Base-by-base conservation (phyloP, 1,140 invertebrate species). In the Dreissena polymorpha region DNA sequence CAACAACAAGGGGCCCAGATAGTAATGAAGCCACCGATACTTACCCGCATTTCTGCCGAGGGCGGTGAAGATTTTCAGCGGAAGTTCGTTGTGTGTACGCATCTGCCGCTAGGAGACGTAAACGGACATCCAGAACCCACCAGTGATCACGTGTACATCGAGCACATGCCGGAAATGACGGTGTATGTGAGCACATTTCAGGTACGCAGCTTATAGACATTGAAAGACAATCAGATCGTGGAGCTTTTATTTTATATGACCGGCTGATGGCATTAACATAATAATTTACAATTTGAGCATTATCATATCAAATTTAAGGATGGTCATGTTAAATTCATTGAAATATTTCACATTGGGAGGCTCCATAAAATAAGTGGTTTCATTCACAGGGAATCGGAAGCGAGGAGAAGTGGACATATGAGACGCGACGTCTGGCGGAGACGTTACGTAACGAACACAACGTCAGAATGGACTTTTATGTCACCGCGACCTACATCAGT, bases 341-440 rank as follows among this genome's bases (percentile, higher is more conserved):
- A 39, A 39, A 39, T n/a, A 39, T 39, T 39, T 39, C 39, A 8
- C 39, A 5, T 8, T 39, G 39, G 8, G 8, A 39, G 3, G 2
- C 3, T 60, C 57, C 2, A 10, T 60, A 60, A 60, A n/a, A n/a
- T 12, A 60, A 3, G 16, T 60, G 2, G 16, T 60, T 6, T 18
- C 57, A 18, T 23, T 77, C 68, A 0, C 64, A 77, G 75, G 75
- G 75, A 13, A 77, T 77, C 16, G 63, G 63, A 10, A 67, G 75
- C 53, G 75, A 77, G 25, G 75, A 77, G 51, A 77, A 68, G 21
- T 77, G 75, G 75, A 68, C 75, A 13, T 53, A 77, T n/a, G 75
- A 77, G 64, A 68, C 75, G 23, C 64, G 53, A 53, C 39, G 64
- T 55, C 64, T 77, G 39, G 75, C 75, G 12, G 75, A 77, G n/a